Evolutionary conservation across 2,888 invertebrate genomes (phyloP).

Genomic region (Dynastes grantii): DNA sequence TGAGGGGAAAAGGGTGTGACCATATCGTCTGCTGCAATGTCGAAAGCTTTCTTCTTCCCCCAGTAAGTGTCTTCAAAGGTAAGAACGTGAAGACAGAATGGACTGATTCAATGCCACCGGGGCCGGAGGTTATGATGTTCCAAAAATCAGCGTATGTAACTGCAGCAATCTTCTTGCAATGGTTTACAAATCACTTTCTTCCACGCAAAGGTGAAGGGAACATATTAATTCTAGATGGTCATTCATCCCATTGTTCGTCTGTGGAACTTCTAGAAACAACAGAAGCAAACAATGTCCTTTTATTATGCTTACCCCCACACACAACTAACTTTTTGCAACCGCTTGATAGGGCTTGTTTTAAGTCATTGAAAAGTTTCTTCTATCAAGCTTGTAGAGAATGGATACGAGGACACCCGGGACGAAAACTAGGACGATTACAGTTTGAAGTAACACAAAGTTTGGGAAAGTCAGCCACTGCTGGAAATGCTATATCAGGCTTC

Average conservation of each 20-base stretch:
- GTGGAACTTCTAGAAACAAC: not conserved
- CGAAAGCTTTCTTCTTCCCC: too few relatives aligned
- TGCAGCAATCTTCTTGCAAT: conserved; percentile 57
- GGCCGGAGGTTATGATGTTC: conserved; percentile 58
- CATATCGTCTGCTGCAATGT: too few relatives aligned
- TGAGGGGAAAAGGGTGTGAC: too few relatives aligned
- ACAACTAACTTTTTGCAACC: not conserved
- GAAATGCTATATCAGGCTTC: too few relatives aligned
- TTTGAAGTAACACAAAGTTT: too few relatives aligned
- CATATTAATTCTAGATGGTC: conserved; percentile 48
- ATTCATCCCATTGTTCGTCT: conserved; percentile 13
- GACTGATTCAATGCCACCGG: conserved; percentile 50
- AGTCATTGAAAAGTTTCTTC: not conserved
- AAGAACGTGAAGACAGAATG: not conserved
- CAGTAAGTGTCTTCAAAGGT: not conserved
- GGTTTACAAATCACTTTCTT: conserved; percentile 57
- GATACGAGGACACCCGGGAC: too few relatives aligned
- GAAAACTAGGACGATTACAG: too few relatives aligned
- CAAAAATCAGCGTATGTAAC: conserved; percentile 61
- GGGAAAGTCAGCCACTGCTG: too few relatives aligned
- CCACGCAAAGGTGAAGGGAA: conserved; percentile 50
- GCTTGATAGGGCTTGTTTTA: not conserved
- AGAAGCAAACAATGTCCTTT: not conserved
- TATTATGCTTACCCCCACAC: not conserved
- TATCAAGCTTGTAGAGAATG: not conserved